Base-by-base conservation (phyloP, 2,888 invertebrate genomes). In the Drosophila hamatofila region DNA sequence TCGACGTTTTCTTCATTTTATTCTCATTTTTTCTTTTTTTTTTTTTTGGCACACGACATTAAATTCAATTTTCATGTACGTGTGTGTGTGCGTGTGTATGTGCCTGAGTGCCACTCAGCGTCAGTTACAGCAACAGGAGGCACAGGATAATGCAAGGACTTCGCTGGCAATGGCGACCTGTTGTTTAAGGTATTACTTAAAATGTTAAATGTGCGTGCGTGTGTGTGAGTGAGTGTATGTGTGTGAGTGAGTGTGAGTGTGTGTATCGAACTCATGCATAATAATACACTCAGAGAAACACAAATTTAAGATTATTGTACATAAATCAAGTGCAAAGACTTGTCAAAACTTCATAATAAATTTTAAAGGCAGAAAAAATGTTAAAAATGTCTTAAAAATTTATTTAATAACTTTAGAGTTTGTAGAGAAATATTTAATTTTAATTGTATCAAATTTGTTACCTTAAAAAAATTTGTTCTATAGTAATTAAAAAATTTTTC, bases 61-160 rank as follows among this genome's bases (percentile, higher is more conserved):
- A 87, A 88, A 87, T 87, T 87, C 83, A 87, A 89, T 87, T 89
- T 86, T 71, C 69, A 73, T 79, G 66, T 68, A 70, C 65, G 57
- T 60, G 59, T 65, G 54, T 71, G 58, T 69, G 67, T 54, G 56
- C 65, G 65, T 54, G 55, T 66, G 70, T 57, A 39, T 23, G 48
- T 54, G 56, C 44, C 48, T 60, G 66, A 55, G 85, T 88, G 88
- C 75, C 83, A 83, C 81, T 77, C 88, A 83, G 80, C 74, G 86
- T 85, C 84, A 88, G 81, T 69, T 59, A 79, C 83, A 81, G 79
- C 58, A 23, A 14, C 68, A 57, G 37, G 42, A 37, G 66, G 23
- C 18, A 21, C 14, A 21, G 35, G 23, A 60, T 55, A 74, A 59
- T 77, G 74, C 71, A 75, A 75, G 59, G 62, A 63, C 62, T 33